Percentiles rank a stretch among this genome's conserved stretches.
phyloP scores from a whole-genome alignment of 2,888 invertebrate genomes.

The Sipha maydis region DNA sequence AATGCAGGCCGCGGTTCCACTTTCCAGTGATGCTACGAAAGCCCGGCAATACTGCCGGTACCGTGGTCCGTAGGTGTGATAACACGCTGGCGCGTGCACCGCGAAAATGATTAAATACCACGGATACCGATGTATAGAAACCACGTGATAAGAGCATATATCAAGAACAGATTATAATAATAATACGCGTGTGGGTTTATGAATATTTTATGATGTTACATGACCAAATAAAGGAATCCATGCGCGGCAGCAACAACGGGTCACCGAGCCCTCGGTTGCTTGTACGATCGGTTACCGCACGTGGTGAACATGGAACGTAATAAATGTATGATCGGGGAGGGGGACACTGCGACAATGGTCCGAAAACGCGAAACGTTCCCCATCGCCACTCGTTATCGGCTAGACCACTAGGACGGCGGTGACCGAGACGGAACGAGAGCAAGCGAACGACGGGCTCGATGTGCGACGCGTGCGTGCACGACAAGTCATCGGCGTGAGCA shows the following conservation, averaged over 20 bases:
- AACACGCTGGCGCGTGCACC: not conserved
- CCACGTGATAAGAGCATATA: not conserved
- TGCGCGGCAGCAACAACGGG: not conserved
- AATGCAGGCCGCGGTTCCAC: not conserved
- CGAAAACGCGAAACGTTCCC: not conserved
- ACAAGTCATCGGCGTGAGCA: not conserved
- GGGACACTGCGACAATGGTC: not conserved
- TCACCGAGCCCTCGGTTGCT: not conserved
- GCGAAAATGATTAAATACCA: not conserved
- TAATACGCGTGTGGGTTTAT: not conserved
- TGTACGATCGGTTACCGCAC: not conserved
- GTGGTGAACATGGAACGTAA: no score
- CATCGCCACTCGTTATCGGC: not conserved
- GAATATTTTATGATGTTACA: not conserved
- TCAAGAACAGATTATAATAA: not conserved
- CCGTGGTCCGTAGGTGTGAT: not conserved
- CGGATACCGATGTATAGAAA: not conserved
- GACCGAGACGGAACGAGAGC: not conserved
- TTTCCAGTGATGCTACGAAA: not conserved
- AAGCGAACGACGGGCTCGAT: not conserved
- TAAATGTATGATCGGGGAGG: not conserved
- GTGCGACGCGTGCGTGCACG: not conserved
- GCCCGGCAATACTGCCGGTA: not conserved
- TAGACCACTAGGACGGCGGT: not conserved
- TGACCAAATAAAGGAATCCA: slow-evolving; percentile 48